Evolutionary conservation across 2,888 invertebrate species (phyloP).

Genomic region (Agonopterix alstromeriana): DNA sequence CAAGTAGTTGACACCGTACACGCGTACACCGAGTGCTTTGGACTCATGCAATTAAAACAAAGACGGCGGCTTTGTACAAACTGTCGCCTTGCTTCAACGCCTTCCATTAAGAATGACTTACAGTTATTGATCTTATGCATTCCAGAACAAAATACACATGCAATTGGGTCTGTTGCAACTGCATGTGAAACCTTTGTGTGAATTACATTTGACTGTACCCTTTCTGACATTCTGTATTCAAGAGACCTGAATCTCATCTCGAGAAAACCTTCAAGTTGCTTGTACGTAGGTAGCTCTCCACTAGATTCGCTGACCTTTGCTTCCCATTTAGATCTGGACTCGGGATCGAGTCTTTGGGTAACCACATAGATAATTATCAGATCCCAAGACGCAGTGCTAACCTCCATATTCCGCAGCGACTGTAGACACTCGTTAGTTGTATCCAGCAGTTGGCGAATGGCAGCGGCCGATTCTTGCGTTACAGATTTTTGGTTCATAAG

Average conservation of each 20-base stretch:
- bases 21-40: slow-evolving; percentile 13
- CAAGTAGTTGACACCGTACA: slow-evolving; percentile 3
- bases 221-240: slow-evolving; percentile 11
- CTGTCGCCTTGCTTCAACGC: slow-evolving; percentile 7
- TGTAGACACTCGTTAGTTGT: slow-evolving; percentile 9
- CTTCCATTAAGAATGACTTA: slow-evolving; percentile 14
- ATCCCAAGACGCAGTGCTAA: slow-evolving; percentile 15
- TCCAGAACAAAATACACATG: slow-evolving; percentile 16
- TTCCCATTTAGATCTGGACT: too few relatives aligned
- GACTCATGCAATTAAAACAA: slow-evolving; percentile 19
- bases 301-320: too few relatives aligned
- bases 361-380: slow-evolving; percentile 14
- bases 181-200: background rate
- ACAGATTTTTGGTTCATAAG: slow-evolving; percentile 5
- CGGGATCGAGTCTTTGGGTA: too few relatives aligned
- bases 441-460: slow-evolving; percentile 12
- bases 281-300: slow-evolving; percentile 17
- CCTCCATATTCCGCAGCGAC: slow-evolving; percentile 7
- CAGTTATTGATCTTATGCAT: slow-evolving; percentile 16
- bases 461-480: slow-evolving; percentile 5
- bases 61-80: slow-evolving; percentile 13
- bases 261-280: slow-evolving; percentile 13
- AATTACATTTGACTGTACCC: slow-evolving; percentile 1
- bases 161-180: background rate
- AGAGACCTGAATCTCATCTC: slow-evolving; percentile 14